A percentile compares a stretch with the other conserved stretches of the same genome.
Evolutionary conservation across 2,888 invertebrate species (phyloP).

Genomic region (Cerastis leucographa): DNA sequence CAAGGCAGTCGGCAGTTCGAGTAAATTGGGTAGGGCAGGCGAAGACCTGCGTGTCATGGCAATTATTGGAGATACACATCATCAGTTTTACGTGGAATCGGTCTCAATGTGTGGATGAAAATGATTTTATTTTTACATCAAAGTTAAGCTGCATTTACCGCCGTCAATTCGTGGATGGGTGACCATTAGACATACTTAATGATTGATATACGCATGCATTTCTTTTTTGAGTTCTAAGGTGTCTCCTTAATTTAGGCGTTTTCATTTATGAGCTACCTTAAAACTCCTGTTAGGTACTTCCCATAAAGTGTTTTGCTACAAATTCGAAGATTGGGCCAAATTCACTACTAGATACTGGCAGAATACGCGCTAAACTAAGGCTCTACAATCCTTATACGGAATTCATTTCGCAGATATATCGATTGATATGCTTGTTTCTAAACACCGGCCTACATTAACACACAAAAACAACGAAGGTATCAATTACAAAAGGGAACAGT

Average conservation of each 20-base stretch:
- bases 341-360: background rate
- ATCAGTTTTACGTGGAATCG: background rate
- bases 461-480: background rate
- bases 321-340: background rate
- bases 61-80: conserved; percentile 38
- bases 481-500: background rate
- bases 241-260: background rate
- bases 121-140: background rate
- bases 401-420: background rate
- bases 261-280: background rate
- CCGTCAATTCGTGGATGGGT: background rate
- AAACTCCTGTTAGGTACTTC: background rate
- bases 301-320: background rate
- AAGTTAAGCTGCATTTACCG: background rate
- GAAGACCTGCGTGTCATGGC: background rate
- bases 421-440: background rate
- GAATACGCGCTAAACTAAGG: background rate
- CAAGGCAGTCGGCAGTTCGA: conserved; percentile 17
- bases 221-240: background rate
- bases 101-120: background rate
- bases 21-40: conserved; percentile 30
- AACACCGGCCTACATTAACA: background rate
- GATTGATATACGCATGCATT: background rate
- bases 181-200: background rate
- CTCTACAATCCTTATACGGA: background rate